Conservation (phyloP, 2,888 invertebrate species). For the Cepaea hortensis region DNA sequence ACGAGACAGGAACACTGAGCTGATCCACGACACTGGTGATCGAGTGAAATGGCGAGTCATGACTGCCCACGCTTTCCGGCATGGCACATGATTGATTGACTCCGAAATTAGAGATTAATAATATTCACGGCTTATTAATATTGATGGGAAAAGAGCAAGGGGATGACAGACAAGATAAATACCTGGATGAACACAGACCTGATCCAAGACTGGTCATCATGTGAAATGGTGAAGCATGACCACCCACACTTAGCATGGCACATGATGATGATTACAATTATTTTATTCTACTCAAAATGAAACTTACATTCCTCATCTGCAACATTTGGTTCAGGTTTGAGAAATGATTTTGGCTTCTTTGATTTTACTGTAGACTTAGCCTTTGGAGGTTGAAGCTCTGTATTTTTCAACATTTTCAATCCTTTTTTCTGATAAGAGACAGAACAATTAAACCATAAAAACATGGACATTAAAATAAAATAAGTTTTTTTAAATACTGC, state of each 20-base stretch:
- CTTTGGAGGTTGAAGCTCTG: background rate
- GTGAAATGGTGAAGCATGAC: background rate
- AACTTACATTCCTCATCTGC: conserved; percentile 22
- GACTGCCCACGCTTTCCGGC: no score
- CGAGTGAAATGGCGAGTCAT: no score
- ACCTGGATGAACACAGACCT: no score
- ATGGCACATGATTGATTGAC: no score
- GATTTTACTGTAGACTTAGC: background rate
- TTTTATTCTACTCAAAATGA: background rate
- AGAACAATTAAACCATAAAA: background rate
- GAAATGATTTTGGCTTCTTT: conserved; percentile 5
- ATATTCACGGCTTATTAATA: no score
- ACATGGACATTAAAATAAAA: background rate
- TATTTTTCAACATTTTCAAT: conserved; percentile 11
- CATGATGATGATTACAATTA: background rate
- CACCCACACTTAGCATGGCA: background rate
- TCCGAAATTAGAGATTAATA: no score
- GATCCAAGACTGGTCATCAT: background rate
- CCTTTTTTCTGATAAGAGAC: background rate
- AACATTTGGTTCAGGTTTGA: background rate
- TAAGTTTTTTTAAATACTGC: background rate
- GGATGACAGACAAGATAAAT: no score
- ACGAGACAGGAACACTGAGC: no score
- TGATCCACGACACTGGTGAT: no score
- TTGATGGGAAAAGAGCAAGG: no score